Conservation (phyloP, 1,140 invertebrate species). For the Anadara kagoshimensis region DNA sequence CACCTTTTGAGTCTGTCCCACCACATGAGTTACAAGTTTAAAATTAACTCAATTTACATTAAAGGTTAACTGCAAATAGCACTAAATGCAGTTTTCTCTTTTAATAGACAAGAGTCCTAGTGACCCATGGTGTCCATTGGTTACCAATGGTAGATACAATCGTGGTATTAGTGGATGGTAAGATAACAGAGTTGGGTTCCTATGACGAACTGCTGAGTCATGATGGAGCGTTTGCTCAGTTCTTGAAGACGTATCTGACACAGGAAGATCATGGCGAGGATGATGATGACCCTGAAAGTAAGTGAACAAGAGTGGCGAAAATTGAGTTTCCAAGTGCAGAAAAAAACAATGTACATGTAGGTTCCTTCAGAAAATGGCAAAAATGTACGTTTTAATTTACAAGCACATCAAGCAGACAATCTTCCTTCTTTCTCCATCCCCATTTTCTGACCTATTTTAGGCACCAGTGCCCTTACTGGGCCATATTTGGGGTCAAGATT, state of each 20-base stretch:
- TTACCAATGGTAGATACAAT: conserved; percentile 78
- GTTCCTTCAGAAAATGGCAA: too few relatives aligned
- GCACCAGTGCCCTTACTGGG: too few relatives aligned
- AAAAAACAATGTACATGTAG: too few relatives aligned
- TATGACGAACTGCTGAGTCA: conserved; percentile 67
- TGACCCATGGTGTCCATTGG: conserved; percentile 71
- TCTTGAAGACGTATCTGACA: conserved; percentile 64
- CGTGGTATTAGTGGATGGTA: conserved; percentile 72
- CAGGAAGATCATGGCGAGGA: conserved; percentile 55
- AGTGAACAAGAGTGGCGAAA: neutral
- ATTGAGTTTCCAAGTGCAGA: neutral
- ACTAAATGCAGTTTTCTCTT: neutral
- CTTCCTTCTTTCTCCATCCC: too few relatives aligned
- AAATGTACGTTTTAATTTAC: too few relatives aligned
- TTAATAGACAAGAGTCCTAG: conserved; percentile 63
- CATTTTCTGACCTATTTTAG: too few relatives aligned
- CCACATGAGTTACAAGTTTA: too few relatives aligned
- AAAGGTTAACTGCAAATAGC: neutral
- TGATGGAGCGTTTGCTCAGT: conserved; percentile 71
- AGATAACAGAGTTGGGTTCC: conserved; percentile 69
- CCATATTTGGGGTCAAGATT: too few relatives aligned
- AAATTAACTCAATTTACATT: too few relatives aligned
- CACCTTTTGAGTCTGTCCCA: too few relatives aligned
- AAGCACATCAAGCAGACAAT: too few relatives aligned
- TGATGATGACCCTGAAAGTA: conserved; percentile 56